These are phyloP conservation scores for Echeneis naucrates DNA, from an alignment of 2,797 vertebrate genomes.

Conservation along the genomic window DNA sequence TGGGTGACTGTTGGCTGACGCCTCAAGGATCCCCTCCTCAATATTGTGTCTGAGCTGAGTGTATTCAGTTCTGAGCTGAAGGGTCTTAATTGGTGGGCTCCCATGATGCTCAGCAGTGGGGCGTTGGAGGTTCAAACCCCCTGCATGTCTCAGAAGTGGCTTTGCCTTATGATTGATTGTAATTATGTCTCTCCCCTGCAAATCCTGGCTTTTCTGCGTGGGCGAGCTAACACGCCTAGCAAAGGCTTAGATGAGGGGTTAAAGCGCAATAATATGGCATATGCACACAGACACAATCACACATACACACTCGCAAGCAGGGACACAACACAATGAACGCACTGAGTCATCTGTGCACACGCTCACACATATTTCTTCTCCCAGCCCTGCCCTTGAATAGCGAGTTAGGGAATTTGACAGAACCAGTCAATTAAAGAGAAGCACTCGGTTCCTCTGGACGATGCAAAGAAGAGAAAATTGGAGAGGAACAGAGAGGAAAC, in stretches of 20 bases:
- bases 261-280: slow-evolving; percentile 41
- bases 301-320: background rate
- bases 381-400: slow-evolving; percentile 42
- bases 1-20: slow-evolving; percentile 30
- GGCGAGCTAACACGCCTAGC: slow-evolving; percentile 41
- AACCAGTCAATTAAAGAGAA: slow-evolving; percentile 72
- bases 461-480: slow-evolving; percentile 39
- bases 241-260: slow-evolving; percentile 53
- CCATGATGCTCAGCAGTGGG: slow-evolving; percentile 43
- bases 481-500: slow-evolving; percentile 30
- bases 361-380: slow-evolving; percentile 13
- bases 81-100: slow-evolving; percentile 57
- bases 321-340: slow-evolving; percentile 18
- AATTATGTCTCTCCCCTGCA: slow-evolving; percentile 61
- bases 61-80: slow-evolving; percentile 29
- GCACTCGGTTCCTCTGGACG: slow-evolving; percentile 46
- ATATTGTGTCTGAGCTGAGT: slow-evolving; percentile 10
- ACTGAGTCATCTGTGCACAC: slow-evolving; percentile 25
- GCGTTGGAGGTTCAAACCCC: slow-evolving; percentile 43
- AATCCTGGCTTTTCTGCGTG: slow-evolving; percentile 64
- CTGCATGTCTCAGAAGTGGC: slow-evolving; percentile 53
- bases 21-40: slow-evolving; percentile 21
- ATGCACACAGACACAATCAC: slow-evolving; percentile 29
- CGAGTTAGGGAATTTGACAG: slow-evolving; percentile 54
- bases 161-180: slow-evolving; percentile 66